Base-by-base conservation (phyloP, 2,797 vertebrate genomes). In the Leuciscus waleckii region DNA sequence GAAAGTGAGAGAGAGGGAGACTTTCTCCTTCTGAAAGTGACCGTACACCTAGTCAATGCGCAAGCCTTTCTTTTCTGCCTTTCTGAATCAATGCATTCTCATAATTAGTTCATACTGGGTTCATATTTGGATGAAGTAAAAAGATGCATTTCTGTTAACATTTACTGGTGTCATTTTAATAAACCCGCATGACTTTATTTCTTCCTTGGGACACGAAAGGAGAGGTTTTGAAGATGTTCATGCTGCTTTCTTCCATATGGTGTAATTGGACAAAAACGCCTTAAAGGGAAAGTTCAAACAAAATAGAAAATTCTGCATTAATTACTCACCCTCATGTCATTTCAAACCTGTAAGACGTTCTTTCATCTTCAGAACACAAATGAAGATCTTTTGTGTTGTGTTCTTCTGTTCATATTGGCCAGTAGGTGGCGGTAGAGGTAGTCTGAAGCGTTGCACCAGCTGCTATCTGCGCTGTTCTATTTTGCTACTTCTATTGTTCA, bases 41-140 rank as follows among this genome's bases (percentile, higher is more conserved):
- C 87, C 87, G 88, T 83, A 90, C 84, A 88, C 88, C 85, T 87
- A 88, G 86, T 88, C 79, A 51, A 37, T 74, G 76, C 71, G 79
- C 75, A 86, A 79, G 82, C 81, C 85, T 77, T 75, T 80, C 4
- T 39, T 77, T 35, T 35, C 35, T 35, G 35, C 35, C 35, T 35
- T 35, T 35, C 5, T 35, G 46, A 77, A 43, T 65, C 56, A 46
- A 17, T 79, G 77, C 26, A 32, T 65, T 79, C n/a, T 65, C 19
- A 51, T 35, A 32, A 21, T 32, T 65, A 23, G 2, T 56, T 43
- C 46, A 65, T 23, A 11, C 9, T 63, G 9, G n/a, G 58, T 78
- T 41, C 19, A 17, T 29, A 63, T 17, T 63, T 79, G 56, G 56
- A 43, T 63, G 19, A 46, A 21, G 19, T 35, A 67, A 29, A 67